These are phyloP conservation scores for Eupithecia subfuscata DNA, from an alignment of 2,888 invertebrate species.

Conservation along the genomic window DNA sequence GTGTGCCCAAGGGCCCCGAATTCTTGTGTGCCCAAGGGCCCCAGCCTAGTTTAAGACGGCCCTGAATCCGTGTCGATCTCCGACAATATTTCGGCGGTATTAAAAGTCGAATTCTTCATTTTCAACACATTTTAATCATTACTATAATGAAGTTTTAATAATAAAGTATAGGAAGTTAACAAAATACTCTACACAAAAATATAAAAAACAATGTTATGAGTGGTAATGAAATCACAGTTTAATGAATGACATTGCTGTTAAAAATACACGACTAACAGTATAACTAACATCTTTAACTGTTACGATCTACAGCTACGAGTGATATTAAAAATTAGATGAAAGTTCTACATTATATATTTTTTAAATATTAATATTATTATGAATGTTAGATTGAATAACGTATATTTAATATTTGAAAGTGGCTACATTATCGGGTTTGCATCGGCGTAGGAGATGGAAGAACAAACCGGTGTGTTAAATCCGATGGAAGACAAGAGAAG, in stretches of 20 bases:
- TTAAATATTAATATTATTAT: not conserved
- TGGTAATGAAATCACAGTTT: slow-evolving; percentile 42
- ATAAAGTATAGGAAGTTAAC: slow-evolving; percentile 13
- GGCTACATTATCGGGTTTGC: not conserved
- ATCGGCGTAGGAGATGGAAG: not conserved
- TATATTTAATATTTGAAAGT: not conserved
- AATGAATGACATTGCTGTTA: slow-evolving; percentile 21
- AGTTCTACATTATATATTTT: not conserved
- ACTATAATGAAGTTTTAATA: slow-evolving; percentile 13
- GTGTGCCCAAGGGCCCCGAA: too few relatives aligned
- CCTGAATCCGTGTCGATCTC: too few relatives aligned
- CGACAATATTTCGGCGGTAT: not conserved
- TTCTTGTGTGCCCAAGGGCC: too few relatives aligned
- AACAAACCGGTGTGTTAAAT: not conserved
- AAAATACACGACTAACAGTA: slow-evolving; percentile 24
- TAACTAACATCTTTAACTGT: slow-evolving; percentile 17
- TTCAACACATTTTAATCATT: slow-evolving; percentile 30
- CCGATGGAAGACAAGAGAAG: not conserved
- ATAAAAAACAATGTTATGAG: slow-evolving; percentile 21
- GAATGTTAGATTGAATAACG: not conserved
- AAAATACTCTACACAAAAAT: slow-evolving; percentile 17
- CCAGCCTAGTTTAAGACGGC: too few relatives aligned
- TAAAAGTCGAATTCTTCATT: slow-evolving; percentile 11
- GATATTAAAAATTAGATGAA: not conserved
- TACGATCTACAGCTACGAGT: slow-evolving; percentile 11